A percentile compares a stretch with the other conserved stretches of the same genome.
Evolutionary conservation across 2,113 vertebrate genomes (phyloP).

Genomic region (Clarias macrocephalus): DNA sequence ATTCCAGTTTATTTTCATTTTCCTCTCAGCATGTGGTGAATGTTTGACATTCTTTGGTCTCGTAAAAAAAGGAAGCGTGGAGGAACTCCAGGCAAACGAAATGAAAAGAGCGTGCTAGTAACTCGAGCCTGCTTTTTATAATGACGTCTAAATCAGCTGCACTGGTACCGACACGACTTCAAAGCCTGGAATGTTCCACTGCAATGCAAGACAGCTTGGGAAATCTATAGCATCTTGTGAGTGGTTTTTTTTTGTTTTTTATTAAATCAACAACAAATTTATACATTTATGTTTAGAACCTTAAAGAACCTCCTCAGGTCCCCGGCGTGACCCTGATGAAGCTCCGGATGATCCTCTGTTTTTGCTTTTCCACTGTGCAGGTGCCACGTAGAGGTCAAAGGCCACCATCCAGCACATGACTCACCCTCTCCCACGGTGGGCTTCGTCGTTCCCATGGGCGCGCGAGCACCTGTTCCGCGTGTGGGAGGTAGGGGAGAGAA

Average conservation of each 20-base stretch:
- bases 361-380: slow-evolving; percentile 44
- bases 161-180: slow-evolving; percentile 20
- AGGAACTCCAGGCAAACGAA: slow-evolving; percentile 42
- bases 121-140: slow-evolving; percentile 50
- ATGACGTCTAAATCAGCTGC: slow-evolving; percentile 51
- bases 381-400: slow-evolving; percentile 47
- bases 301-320: neutral
- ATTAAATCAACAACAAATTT: neutral
- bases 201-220: slow-evolving; percentile 27
- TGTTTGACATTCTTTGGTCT: slow-evolving; percentile 41
- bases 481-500: slow-evolving; percentile 75
- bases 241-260: neutral
- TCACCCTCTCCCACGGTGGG: slow-evolving; percentile 53
- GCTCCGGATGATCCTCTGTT: neutral
- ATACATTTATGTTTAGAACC: neutral
- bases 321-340: neutral
- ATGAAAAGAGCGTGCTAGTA: slow-evolving; percentile 41
- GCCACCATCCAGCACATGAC: slow-evolving; percentile 44
- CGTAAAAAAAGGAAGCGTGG: slow-evolving; percentile 33
- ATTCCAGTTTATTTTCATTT: slow-evolving; percentile 25
- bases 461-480: slow-evolving; percentile 74
- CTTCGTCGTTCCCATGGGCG: slow-evolving; percentile 58
- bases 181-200: slow-evolving; percentile 46
- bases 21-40: slow-evolving; percentile 40
- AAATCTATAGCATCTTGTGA: slow-evolving; percentile 23